A percentile compares a stretch with the other conserved stretches of the same genome.
These are phyloP conservation scores for Metalampra italica DNA, from an alignment of 2,888 invertebrate genomes.

Conservation along the genomic window DNA sequence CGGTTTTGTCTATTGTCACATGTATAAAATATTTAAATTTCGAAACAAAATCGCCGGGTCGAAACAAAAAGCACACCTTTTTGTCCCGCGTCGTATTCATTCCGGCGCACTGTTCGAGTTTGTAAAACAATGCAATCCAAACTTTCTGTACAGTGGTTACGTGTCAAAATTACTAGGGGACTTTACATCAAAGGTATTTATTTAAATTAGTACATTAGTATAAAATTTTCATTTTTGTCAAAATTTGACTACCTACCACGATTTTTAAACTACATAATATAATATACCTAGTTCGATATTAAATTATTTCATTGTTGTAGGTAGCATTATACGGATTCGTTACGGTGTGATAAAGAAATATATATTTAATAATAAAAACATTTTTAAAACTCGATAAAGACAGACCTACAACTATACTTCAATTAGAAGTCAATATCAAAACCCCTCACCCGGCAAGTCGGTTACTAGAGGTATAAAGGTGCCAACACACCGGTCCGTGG, in stretches of 20 bases:
- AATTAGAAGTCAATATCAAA: not conserved
- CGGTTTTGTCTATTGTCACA: constrained; percentile 74
- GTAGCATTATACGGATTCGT: too few species aligned
- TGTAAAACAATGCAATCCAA: not conserved
- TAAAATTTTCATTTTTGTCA: too few species aligned
- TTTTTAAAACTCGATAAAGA: not conserved
- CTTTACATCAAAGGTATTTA: constrained; percentile 17
- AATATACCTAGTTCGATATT: too few species aligned
- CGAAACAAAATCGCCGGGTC: constrained; percentile 67
- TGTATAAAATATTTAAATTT: constrained; percentile 74
- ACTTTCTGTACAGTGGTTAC: not conserved
- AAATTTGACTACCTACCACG: too few species aligned
- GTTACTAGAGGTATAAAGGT: not conserved
- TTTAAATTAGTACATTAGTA: constrained; percentile 54
- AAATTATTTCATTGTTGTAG: too few species aligned
- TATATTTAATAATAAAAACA: too few species aligned
- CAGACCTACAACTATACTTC: not conserved
- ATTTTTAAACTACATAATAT: too few species aligned
- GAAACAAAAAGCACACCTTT: constrained; percentile 69
- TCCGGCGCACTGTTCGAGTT: constrained; percentile 25
- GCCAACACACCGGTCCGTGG: constrained; percentile 59
- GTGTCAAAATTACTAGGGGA: constrained; percentile 15
- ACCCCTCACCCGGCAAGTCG: not conserved
- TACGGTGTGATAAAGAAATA: not conserved
- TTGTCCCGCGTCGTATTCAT: constrained; percentile 39